A percentile compares a stretch with the other conserved stretches of the same genome.
phyloP scores from a whole-genome alignment of 2,888 invertebrate genomes.

The Ectemnius continuus region DNA sequence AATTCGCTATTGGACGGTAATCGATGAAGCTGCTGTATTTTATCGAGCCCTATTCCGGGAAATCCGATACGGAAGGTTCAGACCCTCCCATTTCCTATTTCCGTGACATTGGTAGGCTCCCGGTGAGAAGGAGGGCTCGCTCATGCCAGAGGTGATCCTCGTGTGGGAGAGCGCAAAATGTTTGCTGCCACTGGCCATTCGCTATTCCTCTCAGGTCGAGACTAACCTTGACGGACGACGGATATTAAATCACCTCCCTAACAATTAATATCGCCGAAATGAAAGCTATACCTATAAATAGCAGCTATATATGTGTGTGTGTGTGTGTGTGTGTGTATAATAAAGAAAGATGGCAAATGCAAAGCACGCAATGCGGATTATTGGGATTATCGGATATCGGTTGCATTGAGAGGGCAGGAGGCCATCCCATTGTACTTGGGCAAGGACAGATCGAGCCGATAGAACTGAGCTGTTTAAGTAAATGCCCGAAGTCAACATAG shows the following conservation, averaged over 20 bases:
- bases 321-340: no score
- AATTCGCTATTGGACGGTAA: no score
- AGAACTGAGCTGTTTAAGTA: constrained; percentile 11
- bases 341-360: no score
- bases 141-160: no score
- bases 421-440: no score
- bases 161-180: constrained; percentile 15
- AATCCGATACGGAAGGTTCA: constrained; percentile 13
- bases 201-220: constrained; percentile 2
- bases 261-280: constrained; percentile 43
- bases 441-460: no score
- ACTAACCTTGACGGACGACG: constrained; percentile 34
- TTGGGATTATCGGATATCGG: no score
- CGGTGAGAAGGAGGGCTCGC: constrained; percentile 3
- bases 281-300: constrained; percentile 32
- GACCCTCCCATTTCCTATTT: constrained; percentile 16
- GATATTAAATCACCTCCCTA: constrained; percentile 44
- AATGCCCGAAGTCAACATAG: constrained; percentile 42
- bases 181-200: constrained; percentile 16
- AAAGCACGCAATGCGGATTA: no score
- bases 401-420: no score
- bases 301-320: constrained; percentile 1
- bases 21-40: not conserved
- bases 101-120: constrained; percentile 7
- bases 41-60: constrained; percentile 4